Conservation (phyloP, 2,113 vertebrate genomes). For the Prunella fulvescens region DNA sequence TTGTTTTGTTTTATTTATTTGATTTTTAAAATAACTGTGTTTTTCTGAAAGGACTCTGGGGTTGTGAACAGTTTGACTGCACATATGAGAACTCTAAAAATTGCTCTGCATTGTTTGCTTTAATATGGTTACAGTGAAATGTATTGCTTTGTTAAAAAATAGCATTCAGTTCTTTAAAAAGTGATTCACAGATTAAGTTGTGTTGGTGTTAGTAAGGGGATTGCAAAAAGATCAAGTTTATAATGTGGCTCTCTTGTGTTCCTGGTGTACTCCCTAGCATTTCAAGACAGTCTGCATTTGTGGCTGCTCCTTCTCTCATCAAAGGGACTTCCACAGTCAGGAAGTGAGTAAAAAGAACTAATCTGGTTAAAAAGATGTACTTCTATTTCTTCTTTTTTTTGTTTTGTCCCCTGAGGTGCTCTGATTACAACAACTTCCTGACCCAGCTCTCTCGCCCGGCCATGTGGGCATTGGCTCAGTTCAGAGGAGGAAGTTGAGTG, state of each 20-base stretch:
- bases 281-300: not conserved
- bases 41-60: not conserved
- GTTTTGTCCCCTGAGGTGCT: not conserved
- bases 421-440: not conserved
- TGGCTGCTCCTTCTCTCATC: not conserved
- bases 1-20: not conserved
- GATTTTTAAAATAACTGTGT: not conserved
- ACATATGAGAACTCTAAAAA: not conserved
- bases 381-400: not conserved
- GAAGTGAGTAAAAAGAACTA: not conserved
- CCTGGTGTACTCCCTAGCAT: not conserved
- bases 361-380: not conserved
- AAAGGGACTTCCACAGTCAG: not conserved
- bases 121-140: not conserved
- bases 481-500: not conserved
- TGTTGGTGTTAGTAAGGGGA: not conserved
- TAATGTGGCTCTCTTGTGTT: not conserved
- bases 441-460: not conserved
- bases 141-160: not conserved
- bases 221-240: not conserved
- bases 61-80: not conserved
- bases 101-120: not conserved
- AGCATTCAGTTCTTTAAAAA: not conserved
- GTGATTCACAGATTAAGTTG: not conserved
- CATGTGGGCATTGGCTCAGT: rapidly evolving